phyloP scores from a whole-genome alignment of 2,113 vertebrate genomes.

The Myotis davidii region DNA sequence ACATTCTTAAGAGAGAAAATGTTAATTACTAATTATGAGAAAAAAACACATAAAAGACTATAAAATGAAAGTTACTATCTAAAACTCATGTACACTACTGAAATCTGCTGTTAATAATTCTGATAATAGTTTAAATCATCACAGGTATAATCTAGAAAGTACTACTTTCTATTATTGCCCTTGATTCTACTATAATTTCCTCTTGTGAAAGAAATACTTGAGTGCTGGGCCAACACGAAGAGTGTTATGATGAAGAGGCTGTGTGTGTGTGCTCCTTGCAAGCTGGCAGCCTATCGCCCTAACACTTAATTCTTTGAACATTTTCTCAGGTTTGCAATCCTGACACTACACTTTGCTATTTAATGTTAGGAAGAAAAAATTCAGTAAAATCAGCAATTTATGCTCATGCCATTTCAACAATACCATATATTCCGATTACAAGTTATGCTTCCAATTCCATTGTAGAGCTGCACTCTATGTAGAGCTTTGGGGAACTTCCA shows the following conservation, averaged over 20 bases:
- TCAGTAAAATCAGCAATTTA: conserved; percentile 83
- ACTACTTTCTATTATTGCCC: background rate
- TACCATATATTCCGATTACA: conserved; percentile 76
- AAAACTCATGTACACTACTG: background rate
- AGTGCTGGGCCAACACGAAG: background rate
- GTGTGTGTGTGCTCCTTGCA: accelerated
- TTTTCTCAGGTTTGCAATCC: conserved; percentile 57
- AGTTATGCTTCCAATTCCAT: conserved; percentile 54
- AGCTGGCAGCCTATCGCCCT: background rate
- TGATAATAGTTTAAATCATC: conserved; percentile 7
- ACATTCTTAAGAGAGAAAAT: background rate
- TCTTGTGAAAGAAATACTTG: background rate
- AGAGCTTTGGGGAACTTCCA: conserved; percentile 81
- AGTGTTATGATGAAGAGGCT: background rate
- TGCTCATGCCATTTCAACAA: conserved; percentile 82
- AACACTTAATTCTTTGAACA: conserved; percentile 57
- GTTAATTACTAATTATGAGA: conserved; percentile 7
- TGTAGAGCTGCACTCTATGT: background rate
- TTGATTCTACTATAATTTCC: background rate
- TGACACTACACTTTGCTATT: conserved; percentile 74
- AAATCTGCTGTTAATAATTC: conserved; percentile 25
- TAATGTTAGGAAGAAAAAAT: conserved; percentile 77
- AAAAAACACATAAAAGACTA: background rate
- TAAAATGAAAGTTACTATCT: background rate
- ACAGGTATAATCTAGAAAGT: background rate